Evolutionary conservation across 2,888 invertebrate genomes (phyloP), one percentile per base, ranked within the genome.

Genomic region (Schizaphis graminum): DNA sequence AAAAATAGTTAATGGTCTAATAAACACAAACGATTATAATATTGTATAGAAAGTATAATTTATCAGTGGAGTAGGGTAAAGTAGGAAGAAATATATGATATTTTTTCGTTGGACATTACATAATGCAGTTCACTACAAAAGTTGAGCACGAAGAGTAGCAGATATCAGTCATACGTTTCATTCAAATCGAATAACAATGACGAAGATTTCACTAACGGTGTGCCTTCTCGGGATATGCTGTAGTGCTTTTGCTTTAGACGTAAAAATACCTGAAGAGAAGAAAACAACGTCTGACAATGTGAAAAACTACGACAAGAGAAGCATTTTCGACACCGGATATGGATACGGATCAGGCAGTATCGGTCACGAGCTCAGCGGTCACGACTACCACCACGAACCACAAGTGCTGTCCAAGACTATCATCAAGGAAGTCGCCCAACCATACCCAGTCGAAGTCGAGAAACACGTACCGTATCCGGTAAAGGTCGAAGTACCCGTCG

Each of bases 401-500:
- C 11, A 49, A 49, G 93, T 95, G 3, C 94, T 94, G 56, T 94
- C 95, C 35, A 94, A 95, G 87, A 94, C 94, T 49, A 94, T 95
- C 90, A 91, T 94, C 93, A 95, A 95, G 86, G 95, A 95, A 91
- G 93, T 95, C 4, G 91, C 94, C n/a, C 95, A 95, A 94, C 95
- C 95, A 2, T 95, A 95, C 95, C 95, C 95, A 41, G 95, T 95
- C 86, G 94, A 95, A 41, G 95, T 95, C 21, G 95, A 95, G 94
- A 95, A 95, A 91, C 95, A 95, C 67, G 95, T 95, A 41, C 95
- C 95, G n/a, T 95, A 95, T 94, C 95, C 95, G 49, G 95, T 95
- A 21, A 95, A 96, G 95, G 95, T 96, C 28, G 95, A 96, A 57
- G 96, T 96, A 0, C 94, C 89, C 47, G 94, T 94, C 24, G 94